Base-by-base conservation (phyloP, 2,797 vertebrate genomes). In the Artibeus lituratus region DNA sequence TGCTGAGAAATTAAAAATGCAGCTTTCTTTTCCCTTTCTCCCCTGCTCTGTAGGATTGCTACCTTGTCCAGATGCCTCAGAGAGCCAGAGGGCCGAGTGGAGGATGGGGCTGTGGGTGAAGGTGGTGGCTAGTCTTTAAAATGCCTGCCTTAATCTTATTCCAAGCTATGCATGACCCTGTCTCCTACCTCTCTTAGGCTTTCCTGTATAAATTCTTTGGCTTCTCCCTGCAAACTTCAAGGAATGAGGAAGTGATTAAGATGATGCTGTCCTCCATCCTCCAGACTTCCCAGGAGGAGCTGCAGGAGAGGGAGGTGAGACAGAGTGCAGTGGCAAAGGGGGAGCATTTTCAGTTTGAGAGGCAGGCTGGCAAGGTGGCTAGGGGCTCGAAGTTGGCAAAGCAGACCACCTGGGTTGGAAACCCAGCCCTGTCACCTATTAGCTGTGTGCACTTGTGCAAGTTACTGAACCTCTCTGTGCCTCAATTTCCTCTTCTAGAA, bases 191-290 rank as follows among this genome's bases (percentile, higher is more conserved):
- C 39, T 69, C 49, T 8, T 26, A 96, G 96, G n/a, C 21, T 69
- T 96, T 96, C 51, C 88, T 96, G 4, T 96, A 95, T 57, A 94
- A 73, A 81, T 84, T 95, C 22, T 91, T 95, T 32, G 88, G 96
- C 73, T 91, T 88, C n/a, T 37, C 72, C 55, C 78, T 95, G 24
- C 3, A 53, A 24, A 65, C 47, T 15, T 88, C 91, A 10, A 24
- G 21, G 55, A 57, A 57, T 22, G 55, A 57, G 22, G 1, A 22
- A 57, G 5, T 57, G 55, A 22, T 57, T 22, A 24, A 57, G 55
- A 57, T 57, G 10, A 84, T 91, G 77, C 42, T 93, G 0, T 24
- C 15, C 1, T 9, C 47, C 78, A 14, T 91, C 24, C 65, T 95
- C 35, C 72, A 69, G 3, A 84, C 53, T 15, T 5, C 62, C 26